Evolutionary conservation across 2,888 invertebrate species (phyloP).

Genomic region (Miltochrista miniata): DNA sequence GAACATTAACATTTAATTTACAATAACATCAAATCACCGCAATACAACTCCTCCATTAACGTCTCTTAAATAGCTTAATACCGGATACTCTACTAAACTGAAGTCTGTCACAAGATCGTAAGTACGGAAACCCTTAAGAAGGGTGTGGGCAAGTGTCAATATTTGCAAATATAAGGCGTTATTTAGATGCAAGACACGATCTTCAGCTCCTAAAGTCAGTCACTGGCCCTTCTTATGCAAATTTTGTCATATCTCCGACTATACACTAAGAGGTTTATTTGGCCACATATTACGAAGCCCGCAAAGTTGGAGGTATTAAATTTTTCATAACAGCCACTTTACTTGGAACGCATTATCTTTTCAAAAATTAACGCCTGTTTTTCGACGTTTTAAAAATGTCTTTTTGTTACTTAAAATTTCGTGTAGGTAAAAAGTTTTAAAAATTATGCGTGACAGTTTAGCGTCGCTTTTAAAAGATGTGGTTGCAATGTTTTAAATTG

Average conservation of each 20-base stretch:
- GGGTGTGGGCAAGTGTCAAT: slow-evolving; percentile 78
- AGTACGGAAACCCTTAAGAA: slow-evolving; percentile 69
- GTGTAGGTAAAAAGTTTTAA: too few relatives aligned
- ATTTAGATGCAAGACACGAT: slow-evolving; percentile 81
- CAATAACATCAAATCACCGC: too few relatives aligned
- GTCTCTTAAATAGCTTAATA: too few relatives aligned
- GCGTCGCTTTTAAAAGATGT: too few relatives aligned
- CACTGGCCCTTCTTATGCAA: slow-evolving; percentile 74
- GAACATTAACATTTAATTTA: too few relatives aligned
- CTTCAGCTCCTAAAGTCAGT: slow-evolving; percentile 61
- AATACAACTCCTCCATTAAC: too few relatives aligned
- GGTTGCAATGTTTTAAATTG: slow-evolving; percentile 45
- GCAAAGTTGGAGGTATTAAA: slow-evolving; percentile 69
- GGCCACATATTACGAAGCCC: slow-evolving; percentile 62
- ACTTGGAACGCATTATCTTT: slow-evolving; percentile 44
- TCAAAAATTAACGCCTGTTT: too few relatives aligned
- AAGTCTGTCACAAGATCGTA: slow-evolving; percentile 66
- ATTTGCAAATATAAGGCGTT: slow-evolving; percentile 82
- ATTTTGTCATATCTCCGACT: slow-evolving; percentile 69
- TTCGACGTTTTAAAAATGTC: slow-evolving; percentile 34
- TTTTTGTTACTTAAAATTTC: slow-evolving; percentile 12
- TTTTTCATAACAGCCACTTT: slow-evolving; percentile 73
- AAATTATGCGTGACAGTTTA: too few relatives aligned
- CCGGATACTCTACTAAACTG: slow-evolving; percentile 64
- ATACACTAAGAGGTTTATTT: slow-evolving; percentile 77